Evolutionary conservation across 2,797 vertebrate genomes (phyloP), one percentile per base, ranked within the genome.

Genomic region (Chaetophractus vellerosus): DNA sequence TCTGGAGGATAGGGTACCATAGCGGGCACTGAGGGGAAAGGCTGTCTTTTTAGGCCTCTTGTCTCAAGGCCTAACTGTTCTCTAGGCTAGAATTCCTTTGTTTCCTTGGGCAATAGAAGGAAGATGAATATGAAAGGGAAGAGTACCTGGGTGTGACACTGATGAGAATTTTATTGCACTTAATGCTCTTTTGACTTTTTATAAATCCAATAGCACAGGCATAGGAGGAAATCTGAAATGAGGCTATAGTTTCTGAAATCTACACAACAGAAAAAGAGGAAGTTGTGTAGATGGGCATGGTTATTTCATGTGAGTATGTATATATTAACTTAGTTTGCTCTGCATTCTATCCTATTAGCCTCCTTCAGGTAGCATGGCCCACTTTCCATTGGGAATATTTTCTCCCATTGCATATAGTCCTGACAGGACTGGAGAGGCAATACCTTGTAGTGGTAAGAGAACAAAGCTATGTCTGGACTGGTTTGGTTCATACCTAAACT

Each of bases 271-370:
- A 23, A 50, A 86, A 59, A 28, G 19, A 38, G 31, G 7, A 14
- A 11, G 0, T 24, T 21, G 2, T 41, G 0, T 6, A 41, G 36
- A 26, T 2, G 3, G 55, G 9, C 7, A 14, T 14, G 16, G 12
- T 4, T 5, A 0, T 33, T 72, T n/a, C 9, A 10, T n/a, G 16
- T 7, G 14, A 6, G 4, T 0, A 8, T 48, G 18, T 2, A 6
- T 33, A 11, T 5, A 16, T 38, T 38, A 18, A 1, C 15, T 41
- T 79, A 21, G 26, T 68, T 72, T 21, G 19, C 18, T 52, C 24
- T 19, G 33, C 5, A 8, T 59, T 36, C 4, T 23, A 12, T 21
- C 31, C 16, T 10, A 1, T 66, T 23, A 28, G 9, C 4, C 33
- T 26, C 64, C 33, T 36, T 0, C 19, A 23, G n/a, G 24, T 15